Evolutionary conservation across 2,888 invertebrate species (phyloP).

Genomic region (Aleiodes leptofemur): DNA sequence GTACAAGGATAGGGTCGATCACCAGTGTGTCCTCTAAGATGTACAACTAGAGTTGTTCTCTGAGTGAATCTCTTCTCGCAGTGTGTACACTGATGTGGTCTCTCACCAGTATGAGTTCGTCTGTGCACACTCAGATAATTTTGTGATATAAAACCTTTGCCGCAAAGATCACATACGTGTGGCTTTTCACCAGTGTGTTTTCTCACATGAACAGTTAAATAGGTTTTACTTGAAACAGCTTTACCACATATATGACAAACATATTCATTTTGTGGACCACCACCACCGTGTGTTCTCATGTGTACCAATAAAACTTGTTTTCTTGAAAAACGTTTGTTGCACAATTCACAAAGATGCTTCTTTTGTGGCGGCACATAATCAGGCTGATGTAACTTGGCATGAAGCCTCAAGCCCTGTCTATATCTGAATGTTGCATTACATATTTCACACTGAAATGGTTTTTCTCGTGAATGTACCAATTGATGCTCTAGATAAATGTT

Average conservation of each 20-base stretch:
- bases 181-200: conserved; percentile 81
- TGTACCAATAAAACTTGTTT: conserved; percentile 73
- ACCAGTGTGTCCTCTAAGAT: conserved; percentile 72
- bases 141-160: conserved; percentile 72
- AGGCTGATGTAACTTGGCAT: conserved; percentile 72
- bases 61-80: conserved; percentile 73
- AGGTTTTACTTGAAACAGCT: conserved; percentile 79
- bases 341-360: conserved; percentile 72
- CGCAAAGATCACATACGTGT: conserved; percentile 77
- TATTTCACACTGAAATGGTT: conserved; percentile 71
- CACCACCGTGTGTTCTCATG: conserved; percentile 71
- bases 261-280: conserved; percentile 76
- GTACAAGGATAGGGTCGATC: conserved; percentile 72
- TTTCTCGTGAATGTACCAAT: conserved; percentile 65
- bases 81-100: conserved; percentile 72
- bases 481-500: conserved; percentile 69
- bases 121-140: conserved; percentile 73
- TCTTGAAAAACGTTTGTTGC: conserved; percentile 72
- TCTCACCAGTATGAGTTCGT: conserved; percentile 72
- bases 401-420: conserved; percentile 70
- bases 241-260: conserved; percentile 81
- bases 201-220: conserved; percentile 80
- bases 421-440: conserved; percentile 73
- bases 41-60: conserved; percentile 72
- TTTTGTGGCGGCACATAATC: conserved; percentile 73